Base-by-base conservation (phyloP, 2,113 vertebrate genomes). In the Hylia prasina region DNA sequence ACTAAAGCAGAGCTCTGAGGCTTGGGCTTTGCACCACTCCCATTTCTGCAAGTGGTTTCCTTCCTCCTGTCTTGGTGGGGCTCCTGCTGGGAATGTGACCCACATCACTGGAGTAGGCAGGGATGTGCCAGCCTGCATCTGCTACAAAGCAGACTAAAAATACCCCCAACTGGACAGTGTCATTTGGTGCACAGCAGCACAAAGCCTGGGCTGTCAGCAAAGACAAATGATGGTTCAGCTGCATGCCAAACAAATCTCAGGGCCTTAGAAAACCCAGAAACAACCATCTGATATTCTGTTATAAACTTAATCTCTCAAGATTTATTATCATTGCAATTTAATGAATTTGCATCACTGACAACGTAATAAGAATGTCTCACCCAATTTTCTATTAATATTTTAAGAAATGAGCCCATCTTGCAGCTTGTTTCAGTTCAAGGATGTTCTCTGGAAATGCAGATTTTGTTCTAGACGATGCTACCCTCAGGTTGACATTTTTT, bases 111-210 rank as follows among this genome's bases (percentile, higher is more conserved):
- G 90, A 82, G 65, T 19, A 53, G 57, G 65, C 64, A 92, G 69
- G 30, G 86, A 88, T 93, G 86, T 86, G 92, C 92, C 92, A 71
- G 68, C 48, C 86, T 76, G 88, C 87, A 72, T 96, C 93, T 94
- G 90, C 86, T 79, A 15, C 87, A 80, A 20, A 92, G 85, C 56
- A 78, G 76, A 75, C 96, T 97, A 93, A 96, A 96, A 96, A 94
- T 91, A 94, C 92, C 92, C 37, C 56, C 90, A 90, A 30, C 45
- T 87, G 92, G 79, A 78, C 93, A 84, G 42, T 89, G 90, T 82
- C 88, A 82, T 65, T 95, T 87, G 94, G 72, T 89, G 86, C 68
- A 61, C 37, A 58, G 90, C 79, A 94, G 94, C 87, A 66, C 84
- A 79, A 15, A 61, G 40, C 20, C 71, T 35, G 70, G 72, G 63